A percentile compares a stretch with the other conserved stretches of the same genome.
These are phyloP conservation scores for Cyclura pinguis DNA, from an alignment of 2,797 vertebrate species.

Conservation along the genomic window DNA sequence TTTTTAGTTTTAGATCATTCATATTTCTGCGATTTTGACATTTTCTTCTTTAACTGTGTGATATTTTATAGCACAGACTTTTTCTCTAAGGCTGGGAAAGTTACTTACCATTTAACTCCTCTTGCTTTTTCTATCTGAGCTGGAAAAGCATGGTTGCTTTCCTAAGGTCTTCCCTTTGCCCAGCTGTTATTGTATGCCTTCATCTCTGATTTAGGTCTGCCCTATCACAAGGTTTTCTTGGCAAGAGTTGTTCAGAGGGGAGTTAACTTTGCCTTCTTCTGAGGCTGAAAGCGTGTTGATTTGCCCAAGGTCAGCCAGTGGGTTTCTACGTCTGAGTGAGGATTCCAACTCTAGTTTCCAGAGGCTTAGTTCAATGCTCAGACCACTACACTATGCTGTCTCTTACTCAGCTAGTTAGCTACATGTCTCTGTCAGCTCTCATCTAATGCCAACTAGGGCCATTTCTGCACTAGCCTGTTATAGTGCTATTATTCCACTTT, in stretches of 20 bases:
- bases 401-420: not conserved
- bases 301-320: too few relatives aligned
- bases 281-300: too few relatives aligned
- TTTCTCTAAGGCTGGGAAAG: not conserved
- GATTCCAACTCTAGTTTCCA: too few relatives aligned
- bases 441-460: not conserved
- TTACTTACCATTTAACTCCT: not conserved
- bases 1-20: not conserved
- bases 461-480: too few relatives aligned
- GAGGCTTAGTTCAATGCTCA: too few relatives aligned
- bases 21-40: slow-evolving; percentile 1
- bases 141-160: not conserved
- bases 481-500: too few relatives aligned
- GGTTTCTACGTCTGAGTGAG: too few relatives aligned
- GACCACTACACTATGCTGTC: too few relatives aligned
- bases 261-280: too few relatives aligned
- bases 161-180: not conserved
- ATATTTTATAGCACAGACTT: not conserved
- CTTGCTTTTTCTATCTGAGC: not conserved
- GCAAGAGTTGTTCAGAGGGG: too few relatives aligned
- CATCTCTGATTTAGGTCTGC: too few relatives aligned
- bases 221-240: too few relatives aligned
- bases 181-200: not conserved
- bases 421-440: not conserved
- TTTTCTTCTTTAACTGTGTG: not conserved